These are phyloP conservation scores for Sialia sialis DNA, from an alignment of 2,113 vertebrate genomes.

Conservation along the genomic window DNA sequence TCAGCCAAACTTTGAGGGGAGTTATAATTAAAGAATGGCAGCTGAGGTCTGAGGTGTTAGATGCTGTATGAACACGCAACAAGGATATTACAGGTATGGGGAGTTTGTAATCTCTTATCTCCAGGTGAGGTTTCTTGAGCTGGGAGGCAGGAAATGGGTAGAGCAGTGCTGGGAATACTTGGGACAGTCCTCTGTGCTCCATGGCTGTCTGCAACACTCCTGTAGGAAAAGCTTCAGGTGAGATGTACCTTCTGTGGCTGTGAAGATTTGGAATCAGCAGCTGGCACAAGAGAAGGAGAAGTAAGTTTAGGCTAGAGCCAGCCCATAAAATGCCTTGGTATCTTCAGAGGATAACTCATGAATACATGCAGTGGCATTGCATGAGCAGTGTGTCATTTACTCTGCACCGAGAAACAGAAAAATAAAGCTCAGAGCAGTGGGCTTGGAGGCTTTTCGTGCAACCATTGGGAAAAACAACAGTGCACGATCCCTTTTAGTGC, in stretches of 20 bases:
- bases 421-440: neutral
- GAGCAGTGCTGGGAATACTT: neutral
- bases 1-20: neutral
- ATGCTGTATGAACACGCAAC: neutral
- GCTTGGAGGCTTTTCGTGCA: neutral
- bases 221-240: neutral
- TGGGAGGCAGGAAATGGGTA: neutral
- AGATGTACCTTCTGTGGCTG: neutral
- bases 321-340: neutral
- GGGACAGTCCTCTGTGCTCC: neutral
- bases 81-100: neutral
- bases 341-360: neutral
- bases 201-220: fast-evolving
- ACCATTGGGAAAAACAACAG: neutral
- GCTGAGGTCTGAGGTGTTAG: neutral
- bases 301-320: neutral
- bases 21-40: neutral
- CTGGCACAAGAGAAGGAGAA: neutral
- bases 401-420: neutral
- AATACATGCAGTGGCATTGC: neutral
- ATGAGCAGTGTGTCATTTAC: neutral
- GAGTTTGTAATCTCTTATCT: neutral
- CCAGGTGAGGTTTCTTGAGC: neutral
- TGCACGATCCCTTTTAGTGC: neutral
- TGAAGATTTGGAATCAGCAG: neutral